Evolutionary conservation across 2,797 vertebrate species (phyloP), one percentile per base, ranked within the genome.

Genomic region (Cynopterus sphinx): DNA sequence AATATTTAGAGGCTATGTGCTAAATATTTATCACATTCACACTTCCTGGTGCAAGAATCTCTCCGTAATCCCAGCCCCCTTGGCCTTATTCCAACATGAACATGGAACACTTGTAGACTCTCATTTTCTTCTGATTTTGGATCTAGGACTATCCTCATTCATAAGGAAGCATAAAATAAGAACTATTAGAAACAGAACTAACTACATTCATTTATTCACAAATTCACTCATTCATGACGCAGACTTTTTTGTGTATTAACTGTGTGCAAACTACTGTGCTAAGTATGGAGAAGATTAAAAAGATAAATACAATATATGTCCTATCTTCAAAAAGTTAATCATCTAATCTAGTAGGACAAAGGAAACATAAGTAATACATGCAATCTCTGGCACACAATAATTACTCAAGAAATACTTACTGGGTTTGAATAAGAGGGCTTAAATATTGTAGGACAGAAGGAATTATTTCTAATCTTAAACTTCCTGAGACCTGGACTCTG

Each of bases 11-110:
- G 82, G 21, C 33, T 83, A 88, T 78, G 71, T 39, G 43, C 84
- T 95, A 96, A 95, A 97, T 92, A 87, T 90, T 74, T 84, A 94
- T 95, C 85, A 90, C 77, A 95, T 96, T 94, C 95, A 97, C 96
- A 96, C 86, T 89, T 86, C 74, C 89, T 59, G 46, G 68, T 67
- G 74, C 73, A 86, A 89, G 95, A 92, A 26, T 82, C 77, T 86
- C 57, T 83, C 63, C 88, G 43, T 77, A 96, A 77, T 92, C 61
- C 81, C 71, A 90, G 78, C 17, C 59, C 10, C 19, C 10, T 82
- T 88, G 85, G 68, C 93, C 55, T 88, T 26, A 74, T 86, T 94
- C 89, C 87, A 94, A 68, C 41, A 77, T 59, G 87, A 95, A 83
- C 78, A 53, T 36, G 39, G 39, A 95, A 95, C 78, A 83, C 57